Evolutionary conservation across 1,140 invertebrate genomes (phyloP).

Genomic region (Leptinotarsa lineolata): DNA sequence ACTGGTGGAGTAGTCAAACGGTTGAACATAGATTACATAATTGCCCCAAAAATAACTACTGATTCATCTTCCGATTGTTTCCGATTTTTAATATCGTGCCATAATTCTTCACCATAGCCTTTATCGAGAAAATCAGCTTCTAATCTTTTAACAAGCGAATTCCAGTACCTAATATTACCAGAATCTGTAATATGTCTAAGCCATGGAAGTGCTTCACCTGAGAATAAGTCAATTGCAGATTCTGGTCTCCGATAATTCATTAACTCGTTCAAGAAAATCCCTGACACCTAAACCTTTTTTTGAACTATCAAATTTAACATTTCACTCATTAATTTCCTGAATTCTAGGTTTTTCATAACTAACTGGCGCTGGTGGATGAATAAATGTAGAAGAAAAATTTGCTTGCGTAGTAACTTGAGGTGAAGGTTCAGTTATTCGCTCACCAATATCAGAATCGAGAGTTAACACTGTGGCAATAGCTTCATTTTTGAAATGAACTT

Average conservation of each 20-base stretch:
- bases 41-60: slow-evolving; percentile 45
- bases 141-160: slow-evolving; percentile 34
- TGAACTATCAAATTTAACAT: slow-evolving; percentile 14
- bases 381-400: not conserved
- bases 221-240: slow-evolving; percentile 24
- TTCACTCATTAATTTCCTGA: not conserved
- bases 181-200: slow-evolving; percentile 32
- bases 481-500: not conserved
- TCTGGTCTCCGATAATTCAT: slow-evolving; percentile 13
- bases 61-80: slow-evolving; percentile 46
- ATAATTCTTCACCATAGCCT: slow-evolving; percentile 46
- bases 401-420: not conserved
- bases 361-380: not conserved
- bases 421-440: not conserved
- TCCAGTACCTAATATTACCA: slow-evolving; percentile 37
- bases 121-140: slow-evolving; percentile 41
- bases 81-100: slow-evolving; percentile 43
- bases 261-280: slow-evolving; percentile 22
- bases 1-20: slow-evolving; percentile 16
- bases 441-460: not conserved
- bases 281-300: slow-evolving; percentile 1
- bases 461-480: not conserved
- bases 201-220: slow-evolving; percentile 13
- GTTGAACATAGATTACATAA: slow-evolving; percentile 46
- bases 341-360: not conserved